Evolutionary conservation across 2,113 vertebrate species (phyloP), one percentile per base, ranked within the genome.

Genomic region (Cettia cetti): DNA sequence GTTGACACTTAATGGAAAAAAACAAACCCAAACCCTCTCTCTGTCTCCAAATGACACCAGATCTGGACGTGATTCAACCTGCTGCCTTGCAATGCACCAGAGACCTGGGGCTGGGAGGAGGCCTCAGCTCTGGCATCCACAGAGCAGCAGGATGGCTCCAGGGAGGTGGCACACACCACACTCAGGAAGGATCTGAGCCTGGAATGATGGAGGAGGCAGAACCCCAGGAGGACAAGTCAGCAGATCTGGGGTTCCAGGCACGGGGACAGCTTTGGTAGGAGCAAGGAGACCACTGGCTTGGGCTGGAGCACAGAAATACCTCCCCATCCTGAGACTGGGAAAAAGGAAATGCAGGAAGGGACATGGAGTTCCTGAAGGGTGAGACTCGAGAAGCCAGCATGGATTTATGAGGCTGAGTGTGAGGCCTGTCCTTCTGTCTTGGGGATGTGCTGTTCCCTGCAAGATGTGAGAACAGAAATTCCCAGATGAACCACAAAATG

Each of bases 41-140:
- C 8, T 40, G 53, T 30, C 80, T 53, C 39, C 49, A 44, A 5
- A 17, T 2, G n/a, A 13, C 24, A 11, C 28, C 26, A 66, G 42
- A 16, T 13, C 26, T 42, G 59, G 71, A 22, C 0, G 2, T 20
- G 68, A n/a, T 13, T 35, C 2, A 1, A 13, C 33, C 33, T 42
- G 20, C 56, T 56, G 79, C 13, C 27, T 52, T 1, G 2, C 42
- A 22, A 9, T 3, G 21, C 1, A 2, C 35, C 15, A 44, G 22
- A 50, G 47, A 42, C 0, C 18, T 13, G 23, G 27, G 33, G 33
- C 8, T 37, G 53, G 53, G 9, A 76, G 63, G 52, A 75, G 35
- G 45, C 23, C 23, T 74, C 33, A 23, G 64, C 53, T 33, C 27
- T 17, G 77, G 40, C 52, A 28, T 5, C 7, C 15, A 3, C 1